Percentiles rank a stretch among this genome's conserved stretches.
phyloP scores from a whole-genome alignment of 1,140 invertebrate species.

The Pinna nobilis region DNA sequence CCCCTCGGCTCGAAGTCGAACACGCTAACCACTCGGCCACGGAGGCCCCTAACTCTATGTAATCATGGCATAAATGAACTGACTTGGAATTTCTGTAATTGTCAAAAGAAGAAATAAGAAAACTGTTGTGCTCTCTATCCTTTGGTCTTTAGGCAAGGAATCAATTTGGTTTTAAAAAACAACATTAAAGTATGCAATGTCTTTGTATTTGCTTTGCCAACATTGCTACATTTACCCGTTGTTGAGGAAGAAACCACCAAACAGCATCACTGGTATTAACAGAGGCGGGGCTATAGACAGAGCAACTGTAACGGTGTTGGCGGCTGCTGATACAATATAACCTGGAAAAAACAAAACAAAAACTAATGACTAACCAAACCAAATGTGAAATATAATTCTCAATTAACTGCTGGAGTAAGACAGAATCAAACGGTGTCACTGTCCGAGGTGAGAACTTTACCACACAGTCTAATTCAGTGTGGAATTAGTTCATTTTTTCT shows the following conservation, averaged over 20 bases:
- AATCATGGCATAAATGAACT: no score
- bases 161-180: no score
- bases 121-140: no score
- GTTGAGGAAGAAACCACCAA: conserved; percentile 97
- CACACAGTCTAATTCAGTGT: no score
- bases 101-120: no score
- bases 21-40: no score
- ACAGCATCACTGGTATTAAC: conserved; percentile 93
- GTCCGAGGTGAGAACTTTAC: not conserved
- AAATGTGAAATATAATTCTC: not conserved
- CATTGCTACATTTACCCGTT: conserved; percentile 80
- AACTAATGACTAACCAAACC: not conserved
- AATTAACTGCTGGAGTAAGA: not conserved
- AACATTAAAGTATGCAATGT: no score
- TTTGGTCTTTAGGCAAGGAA: no score
- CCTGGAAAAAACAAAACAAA: conserved; percentile 77
- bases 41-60: no score
- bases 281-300: conserved; percentile 91
- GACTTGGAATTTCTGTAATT: no score
- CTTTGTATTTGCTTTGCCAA: no score
- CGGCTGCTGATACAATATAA: conserved; percentile 91
- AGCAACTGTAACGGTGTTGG: conserved; percentile 87
- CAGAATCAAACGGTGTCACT: not conserved
- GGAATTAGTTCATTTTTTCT: not conserved
- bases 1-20: no score